Evolutionary conservation across 2,888 invertebrate species (phyloP).

Genomic region (Calameuta idolon): DNA sequence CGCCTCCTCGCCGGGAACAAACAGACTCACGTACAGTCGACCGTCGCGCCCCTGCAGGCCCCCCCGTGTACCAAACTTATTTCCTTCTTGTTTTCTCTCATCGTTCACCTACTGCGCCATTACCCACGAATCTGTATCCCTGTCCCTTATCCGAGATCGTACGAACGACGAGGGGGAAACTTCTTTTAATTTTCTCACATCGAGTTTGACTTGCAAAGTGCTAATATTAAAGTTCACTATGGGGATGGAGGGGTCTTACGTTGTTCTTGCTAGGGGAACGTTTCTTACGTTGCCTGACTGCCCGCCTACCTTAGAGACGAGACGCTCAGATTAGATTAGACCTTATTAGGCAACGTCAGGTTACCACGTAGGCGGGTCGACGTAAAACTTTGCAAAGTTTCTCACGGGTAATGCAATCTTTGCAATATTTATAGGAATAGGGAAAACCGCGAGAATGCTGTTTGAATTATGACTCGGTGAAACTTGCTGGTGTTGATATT

Average conservation of each 20-base stretch:
- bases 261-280: constrained; percentile 28
- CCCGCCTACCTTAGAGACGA: constrained; percentile 27
- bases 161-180: constrained; percentile 31
- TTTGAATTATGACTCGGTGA: background rate
- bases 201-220: constrained; percentile 44
- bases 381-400: background rate
- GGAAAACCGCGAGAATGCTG: background rate
- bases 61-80: background rate
- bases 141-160: constrained; percentile 1
- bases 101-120: background rate
- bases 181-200: constrained; percentile 42
- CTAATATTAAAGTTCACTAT: constrained; percentile 48
- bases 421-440: background rate
- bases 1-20: background rate
- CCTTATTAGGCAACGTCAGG: constrained; percentile 33
- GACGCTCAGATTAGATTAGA: constrained; percentile 36
- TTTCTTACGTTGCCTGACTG: constrained; percentile 41
- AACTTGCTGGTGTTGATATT: background rate
- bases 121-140: background rate
- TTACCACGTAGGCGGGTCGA: background rate
- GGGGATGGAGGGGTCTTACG: constrained; percentile 11
- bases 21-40: background rate
- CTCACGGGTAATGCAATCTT: background rate
- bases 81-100: background rate
- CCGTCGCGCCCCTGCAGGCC: background rate